Base-by-base conservation (phyloP, 2,888 invertebrate species). In the Cheilosia vulpina region DNA sequence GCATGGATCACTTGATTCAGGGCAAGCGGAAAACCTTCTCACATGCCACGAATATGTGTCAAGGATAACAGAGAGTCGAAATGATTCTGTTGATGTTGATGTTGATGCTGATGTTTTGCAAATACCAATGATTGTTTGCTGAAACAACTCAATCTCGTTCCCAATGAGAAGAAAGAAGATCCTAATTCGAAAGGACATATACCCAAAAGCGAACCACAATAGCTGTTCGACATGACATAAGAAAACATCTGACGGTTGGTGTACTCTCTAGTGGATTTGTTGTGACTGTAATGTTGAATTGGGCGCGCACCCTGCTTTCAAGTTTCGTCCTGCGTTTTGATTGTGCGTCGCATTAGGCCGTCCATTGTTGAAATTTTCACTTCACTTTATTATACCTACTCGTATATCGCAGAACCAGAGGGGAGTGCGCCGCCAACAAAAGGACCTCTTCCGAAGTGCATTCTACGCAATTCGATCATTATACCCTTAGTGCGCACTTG, bases 401-500 rank as follows among this genome's bases (percentile, higher is more conserved):
- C 21, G 21, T 21, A 50, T 11, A 3, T 31, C 31, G 2, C 31
- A 9, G 31, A 31, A 13, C 13, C 13, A 4, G 38, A 13, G 13
- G 13, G 38, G 38, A 13, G 38, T 13, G 38, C 50, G 50, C n/a
- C 34, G 6, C 17, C 43, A 63, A 75, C 80, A 81, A 81, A 55
- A 73, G 80, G 71, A 58, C 52, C 58, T 65, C 52, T 65, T 1
- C 11, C 11, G 72, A 63, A 80, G 62, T 62, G 68, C 62, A 62
- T 34, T 34, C 50, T 62, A 43, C 73, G 83, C 75, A 79, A 63
- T 84, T 79, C 75, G 65, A 84, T 80, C 71, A 84, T 84, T 80
- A 45, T 45, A 80, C 50, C 69, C 75, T 84, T 75, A 84, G 76
- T 84, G 84, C 69, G 84, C 75, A 79, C 78, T 79, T 69, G 73